Conservation (phyloP, 2,797 vertebrate genomes). For the Xyrichtys novacula region DNA sequence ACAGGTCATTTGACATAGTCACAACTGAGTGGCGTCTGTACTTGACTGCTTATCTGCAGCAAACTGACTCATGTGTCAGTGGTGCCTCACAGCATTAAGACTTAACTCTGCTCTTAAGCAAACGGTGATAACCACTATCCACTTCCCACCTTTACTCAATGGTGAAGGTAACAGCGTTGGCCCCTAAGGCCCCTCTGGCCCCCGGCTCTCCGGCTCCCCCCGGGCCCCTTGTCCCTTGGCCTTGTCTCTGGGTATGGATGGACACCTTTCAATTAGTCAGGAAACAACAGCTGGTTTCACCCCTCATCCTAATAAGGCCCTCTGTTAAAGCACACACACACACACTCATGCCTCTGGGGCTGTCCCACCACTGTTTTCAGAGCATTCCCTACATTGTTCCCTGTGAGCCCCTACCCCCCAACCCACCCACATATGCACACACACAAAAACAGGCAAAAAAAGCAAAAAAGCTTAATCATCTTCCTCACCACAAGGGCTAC, state of each 20-base stretch:
- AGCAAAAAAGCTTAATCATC: conserved; percentile 10
- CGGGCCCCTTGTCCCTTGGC: conserved; percentile 19
- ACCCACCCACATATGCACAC: background rate
- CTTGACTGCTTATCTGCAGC: conserved; percentile 9
- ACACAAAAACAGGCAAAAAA: background rate
- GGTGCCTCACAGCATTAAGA: background rate
- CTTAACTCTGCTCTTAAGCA: conserved; percentile 7
- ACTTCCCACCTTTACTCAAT: conserved; percentile 15
- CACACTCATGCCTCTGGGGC: conserved; percentile 71
- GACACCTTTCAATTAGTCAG: conserved; percentile 84
- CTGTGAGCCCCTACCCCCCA: conserved; percentile 14
- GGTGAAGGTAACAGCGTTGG: conserved; percentile 34
- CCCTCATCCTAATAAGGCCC: conserved; percentile 75
- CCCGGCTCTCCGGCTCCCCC: conserved; percentile 23
- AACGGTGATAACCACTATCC: conserved; percentile 7
- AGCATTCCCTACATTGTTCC: conserved; percentile 78
- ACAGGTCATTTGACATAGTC: background rate
- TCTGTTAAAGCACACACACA: conserved; percentile 66
- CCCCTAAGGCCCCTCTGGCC: conserved; percentile 1
- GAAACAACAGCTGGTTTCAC: conserved; percentile 82
- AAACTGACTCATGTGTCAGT: conserved; percentile 13
- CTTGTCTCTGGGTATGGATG: conserved; percentile 53
- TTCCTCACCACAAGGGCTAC: conserved; percentile 14
- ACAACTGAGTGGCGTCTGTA: background rate
- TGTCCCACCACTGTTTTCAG: conserved; percentile 74